Conservation (phyloP, 30 jellyfish, hydroid and myxozoan genomes). For the Aurelia coerulea region DNA sequence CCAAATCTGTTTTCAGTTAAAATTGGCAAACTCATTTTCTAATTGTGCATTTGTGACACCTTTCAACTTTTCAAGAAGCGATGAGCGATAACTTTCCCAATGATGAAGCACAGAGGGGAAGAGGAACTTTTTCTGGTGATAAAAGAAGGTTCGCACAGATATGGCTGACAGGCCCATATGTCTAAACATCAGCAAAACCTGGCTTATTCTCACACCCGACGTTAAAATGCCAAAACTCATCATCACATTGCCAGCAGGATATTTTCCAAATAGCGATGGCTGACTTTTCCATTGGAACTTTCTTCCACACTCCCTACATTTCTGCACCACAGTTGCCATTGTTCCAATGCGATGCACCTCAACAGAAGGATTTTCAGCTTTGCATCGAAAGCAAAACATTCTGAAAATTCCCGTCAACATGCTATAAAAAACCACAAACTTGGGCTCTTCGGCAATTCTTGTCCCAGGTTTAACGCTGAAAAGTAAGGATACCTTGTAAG, state of each 20-base stretch:
- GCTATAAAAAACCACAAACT: conserved; percentile 19
- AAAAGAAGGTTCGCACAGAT: too few relatives aligned
- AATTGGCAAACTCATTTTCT: neutral
- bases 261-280: too few relatives aligned
- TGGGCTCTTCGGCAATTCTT: conserved; percentile 24
- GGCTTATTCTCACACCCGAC: too few relatives aligned
- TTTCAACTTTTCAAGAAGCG: conserved; percentile 13
- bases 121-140: neutral
- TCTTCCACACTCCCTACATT: conserved; percentile 12
- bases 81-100: conserved; percentile 26
- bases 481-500: neutral
- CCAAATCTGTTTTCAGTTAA: conserved; percentile 14
- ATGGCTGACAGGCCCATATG: too few relatives aligned
- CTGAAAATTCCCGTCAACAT: conserved; percentile 3
- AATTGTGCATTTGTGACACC: conserved; percentile 20
- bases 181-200: too few relatives aligned
- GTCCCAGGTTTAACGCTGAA: conserved; percentile 27
- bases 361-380: conserved; percentile 21
- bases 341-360: conserved; percentile 24
- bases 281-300: too few relatives aligned
- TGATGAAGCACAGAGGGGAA: conserved; percentile 25
- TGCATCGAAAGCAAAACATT: conserved; percentile 26
- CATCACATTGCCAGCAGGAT: too few relatives aligned
- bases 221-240: too few relatives aligned
- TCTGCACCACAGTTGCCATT: conserved; percentile 43